A percentile compares a stretch with the other conserved stretches of the same genome.
Evolutionary conservation across 2,113 vertebrate species (phyloP).

Genomic region (Zosterops borbonicus): DNA sequence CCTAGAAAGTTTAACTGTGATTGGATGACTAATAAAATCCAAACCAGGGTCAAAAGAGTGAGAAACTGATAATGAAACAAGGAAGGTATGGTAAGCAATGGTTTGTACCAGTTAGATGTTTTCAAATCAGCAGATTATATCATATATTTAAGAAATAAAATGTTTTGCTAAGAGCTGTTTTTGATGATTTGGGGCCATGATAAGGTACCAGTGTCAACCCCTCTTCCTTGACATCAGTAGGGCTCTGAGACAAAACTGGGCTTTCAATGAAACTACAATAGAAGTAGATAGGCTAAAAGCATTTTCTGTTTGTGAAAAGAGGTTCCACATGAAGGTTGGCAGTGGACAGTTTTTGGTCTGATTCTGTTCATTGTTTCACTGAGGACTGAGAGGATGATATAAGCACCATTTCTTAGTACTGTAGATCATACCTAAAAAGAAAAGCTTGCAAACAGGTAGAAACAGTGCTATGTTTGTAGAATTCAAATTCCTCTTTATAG

Average conservation of each 20-base stretch:
- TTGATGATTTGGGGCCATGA: background rate
- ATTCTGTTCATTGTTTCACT: background rate
- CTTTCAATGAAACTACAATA: background rate
- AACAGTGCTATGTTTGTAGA: background rate
- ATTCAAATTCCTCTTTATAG: background rate
- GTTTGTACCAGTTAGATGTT: background rate
- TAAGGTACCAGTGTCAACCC: background rate
- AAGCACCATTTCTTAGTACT: background rate
- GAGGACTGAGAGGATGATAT: rapidly evolving
- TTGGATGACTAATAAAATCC: background rate
- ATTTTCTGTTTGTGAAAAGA: background rate
- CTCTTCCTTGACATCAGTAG: background rate
- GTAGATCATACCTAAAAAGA: background rate
- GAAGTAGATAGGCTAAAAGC: background rate
- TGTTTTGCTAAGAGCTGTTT: background rate
- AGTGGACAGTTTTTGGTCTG: background rate
- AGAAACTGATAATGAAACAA: background rate
- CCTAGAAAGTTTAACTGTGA: background rate
- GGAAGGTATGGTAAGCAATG: background rate
- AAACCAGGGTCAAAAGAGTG: background rate
- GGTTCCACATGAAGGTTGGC: background rate
- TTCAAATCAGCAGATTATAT: background rate
- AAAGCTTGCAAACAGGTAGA: background rate
- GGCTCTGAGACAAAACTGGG: background rate
- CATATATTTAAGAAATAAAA: background rate